Evolutionary conservation across 1,140 invertebrate species (phyloP).

Genomic region (Ips nitidus): DNA sequence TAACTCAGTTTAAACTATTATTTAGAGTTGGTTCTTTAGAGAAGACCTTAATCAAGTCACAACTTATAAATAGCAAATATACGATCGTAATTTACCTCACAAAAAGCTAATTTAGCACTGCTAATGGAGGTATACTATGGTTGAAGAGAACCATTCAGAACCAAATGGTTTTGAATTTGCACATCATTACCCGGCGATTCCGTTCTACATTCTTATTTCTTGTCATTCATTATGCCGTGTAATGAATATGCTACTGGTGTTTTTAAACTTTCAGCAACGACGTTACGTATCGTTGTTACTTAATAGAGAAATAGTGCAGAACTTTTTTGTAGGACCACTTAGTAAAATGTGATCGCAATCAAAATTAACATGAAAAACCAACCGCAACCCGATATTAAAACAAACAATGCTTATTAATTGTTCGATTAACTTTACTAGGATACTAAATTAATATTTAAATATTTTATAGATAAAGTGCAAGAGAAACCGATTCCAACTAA

Average conservation of each 20-base stretch:
- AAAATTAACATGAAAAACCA: background rate
- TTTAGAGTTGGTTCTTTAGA: background rate
- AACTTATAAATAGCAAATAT: background rate
- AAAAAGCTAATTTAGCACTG: conserved; percentile 10
- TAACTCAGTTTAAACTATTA: background rate
- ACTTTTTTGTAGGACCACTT: conserved; percentile 10
- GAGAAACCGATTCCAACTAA: conserved; percentile 27
- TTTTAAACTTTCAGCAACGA: conserved; percentile 11
- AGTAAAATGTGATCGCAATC: background rate
- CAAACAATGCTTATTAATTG: background rate
- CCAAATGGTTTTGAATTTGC: conserved; percentile 7
- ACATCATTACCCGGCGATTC: conserved; percentile 2
- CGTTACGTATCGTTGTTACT: conserved; percentile 11
- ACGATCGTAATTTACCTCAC: background rate
- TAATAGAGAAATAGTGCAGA: conserved; percentile 18
- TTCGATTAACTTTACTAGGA: conserved; percentile 4
- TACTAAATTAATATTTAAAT: conserved; percentile 6
- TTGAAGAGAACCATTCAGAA: background rate
- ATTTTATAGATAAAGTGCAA: conserved; percentile 16
- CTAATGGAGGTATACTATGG: background rate
- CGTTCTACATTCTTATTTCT: conserved; percentile 11
- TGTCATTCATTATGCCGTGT: conserved; percentile 15
- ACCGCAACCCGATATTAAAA: conserved; percentile 2
- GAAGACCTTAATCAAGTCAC: background rate
- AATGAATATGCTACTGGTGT: conserved; percentile 16